phyloP scores from a whole-genome alignment of 2,797 vertebrate species.

The Bradypus variegatus region DNA sequence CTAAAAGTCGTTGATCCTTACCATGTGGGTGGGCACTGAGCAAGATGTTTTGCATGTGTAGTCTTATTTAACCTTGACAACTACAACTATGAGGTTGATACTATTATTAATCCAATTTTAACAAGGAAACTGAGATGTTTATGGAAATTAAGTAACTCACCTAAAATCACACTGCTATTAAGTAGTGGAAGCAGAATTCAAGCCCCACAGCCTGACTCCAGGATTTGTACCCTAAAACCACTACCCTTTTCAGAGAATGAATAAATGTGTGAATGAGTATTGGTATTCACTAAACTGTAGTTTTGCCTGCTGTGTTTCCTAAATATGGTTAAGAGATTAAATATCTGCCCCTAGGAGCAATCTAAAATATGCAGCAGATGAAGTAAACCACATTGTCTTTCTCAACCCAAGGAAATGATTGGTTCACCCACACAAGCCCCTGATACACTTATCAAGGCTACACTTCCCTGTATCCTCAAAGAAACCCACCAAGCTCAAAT shows the following conservation, averaged over 20 bases:
- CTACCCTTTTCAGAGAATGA: not conserved
- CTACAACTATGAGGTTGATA: too few species aligned
- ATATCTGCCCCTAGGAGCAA: not conserved
- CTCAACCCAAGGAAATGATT: not conserved
- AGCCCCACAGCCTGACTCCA: not conserved
- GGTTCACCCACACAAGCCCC: not conserved
- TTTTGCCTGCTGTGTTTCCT: conserved; percentile 21
- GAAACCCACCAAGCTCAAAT: not conserved
- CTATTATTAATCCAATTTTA: not conserved
- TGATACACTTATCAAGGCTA: not conserved
- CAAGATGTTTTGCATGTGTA: not conserved
- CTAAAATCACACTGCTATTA: not conserved
- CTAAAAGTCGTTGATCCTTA: not conserved
- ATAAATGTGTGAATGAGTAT: not conserved
- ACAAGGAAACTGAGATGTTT: not conserved
- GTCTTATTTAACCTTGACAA: not conserved
- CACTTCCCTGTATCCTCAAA: too few species aligned
- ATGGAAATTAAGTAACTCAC: not conserved
- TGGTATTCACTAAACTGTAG: not conserved
- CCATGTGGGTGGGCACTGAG: fast-evolving
- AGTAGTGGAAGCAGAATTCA: not conserved
- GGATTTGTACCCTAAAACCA: not conserved
- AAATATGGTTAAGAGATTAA: not conserved
- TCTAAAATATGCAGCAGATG: not conserved
- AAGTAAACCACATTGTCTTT: not conserved